These are phyloP conservation scores for Acrocera orbiculus DNA, from an alignment of 2,888 invertebrate genomes.

Conservation along the genomic window DNA sequence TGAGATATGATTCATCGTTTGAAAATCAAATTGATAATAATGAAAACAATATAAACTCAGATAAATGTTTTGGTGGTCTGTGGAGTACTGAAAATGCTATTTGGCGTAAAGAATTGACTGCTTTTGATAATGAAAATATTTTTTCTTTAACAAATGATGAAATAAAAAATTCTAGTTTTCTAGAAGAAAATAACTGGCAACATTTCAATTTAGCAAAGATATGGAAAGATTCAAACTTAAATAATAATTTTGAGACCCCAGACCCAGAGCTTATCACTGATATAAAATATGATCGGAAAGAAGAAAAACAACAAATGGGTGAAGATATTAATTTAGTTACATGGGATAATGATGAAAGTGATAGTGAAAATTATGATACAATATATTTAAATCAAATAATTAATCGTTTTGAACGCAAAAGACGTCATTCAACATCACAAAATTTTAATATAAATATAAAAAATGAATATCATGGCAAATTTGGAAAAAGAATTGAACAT, in stretches of 20 bases:
- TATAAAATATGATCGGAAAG: background rate
- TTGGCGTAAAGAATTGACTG: too few relatives aligned
- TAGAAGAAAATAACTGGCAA: constrained; percentile 18
- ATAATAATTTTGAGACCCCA: too few relatives aligned
- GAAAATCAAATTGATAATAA: constrained; percentile 3
- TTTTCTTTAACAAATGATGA: constrained; percentile 12
- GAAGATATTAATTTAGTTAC: background rate
- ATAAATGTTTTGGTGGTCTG: constrained; percentile 14
- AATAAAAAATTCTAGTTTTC: constrained; percentile 7
- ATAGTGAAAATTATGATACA: background rate
- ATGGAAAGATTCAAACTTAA: constrained; percentile 14
- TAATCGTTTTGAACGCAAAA: constrained; percentile 36
- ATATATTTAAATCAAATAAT: background rate
- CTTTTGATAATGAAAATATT: constrained; percentile 14
- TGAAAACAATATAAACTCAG: constrained; percentile 6
- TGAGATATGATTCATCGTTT: background rate
- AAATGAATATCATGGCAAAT: constrained; percentile 1
- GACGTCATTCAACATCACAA: constrained; percentile 37
- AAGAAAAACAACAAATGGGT: background rate
- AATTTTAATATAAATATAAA: constrained; percentile 9
- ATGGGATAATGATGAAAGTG: too few relatives aligned
- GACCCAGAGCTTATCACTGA: background rate
- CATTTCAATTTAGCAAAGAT: constrained; percentile 21
- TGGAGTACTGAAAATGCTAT: too few relatives aligned
- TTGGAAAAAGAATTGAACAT: constrained; percentile 1